A percentile compares a stretch with the other conserved stretches of the same genome.
These are phyloP conservation scores for Drosophila bocki DNA, from an alignment of 1,140 invertebrate species.

Conservation along the genomic window DNA sequence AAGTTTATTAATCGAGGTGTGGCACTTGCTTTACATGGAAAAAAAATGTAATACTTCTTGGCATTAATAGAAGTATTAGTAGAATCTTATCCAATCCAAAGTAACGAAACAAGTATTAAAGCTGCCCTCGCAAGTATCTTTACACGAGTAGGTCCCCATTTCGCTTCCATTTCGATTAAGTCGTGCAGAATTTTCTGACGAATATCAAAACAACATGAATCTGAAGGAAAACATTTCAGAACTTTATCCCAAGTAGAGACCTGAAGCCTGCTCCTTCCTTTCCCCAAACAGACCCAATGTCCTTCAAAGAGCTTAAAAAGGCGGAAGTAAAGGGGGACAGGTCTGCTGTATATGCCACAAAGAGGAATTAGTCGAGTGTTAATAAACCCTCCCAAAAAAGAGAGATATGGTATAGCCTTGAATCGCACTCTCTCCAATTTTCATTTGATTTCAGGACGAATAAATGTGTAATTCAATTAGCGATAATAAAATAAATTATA, in stretches of 20 bases:
- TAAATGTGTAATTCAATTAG: slow-evolving; percentile 53
- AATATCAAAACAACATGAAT: slow-evolving; percentile 35
- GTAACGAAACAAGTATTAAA: background rate
- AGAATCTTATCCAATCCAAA: too few species aligned
- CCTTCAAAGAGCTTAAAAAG: slow-evolving; percentile 14
- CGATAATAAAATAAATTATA: slow-evolving; percentile 77
- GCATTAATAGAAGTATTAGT: too few species aligned
- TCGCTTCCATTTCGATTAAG: slow-evolving; percentile 43
- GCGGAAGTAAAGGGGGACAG: slow-evolving; percentile 1
- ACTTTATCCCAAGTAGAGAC: slow-evolving; percentile 43
- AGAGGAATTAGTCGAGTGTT: slow-evolving; percentile 66
- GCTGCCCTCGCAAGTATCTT: slow-evolving; percentile 3
- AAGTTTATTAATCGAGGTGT: background rate
- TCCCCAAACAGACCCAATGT: background rate
- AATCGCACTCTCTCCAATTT: background rate
- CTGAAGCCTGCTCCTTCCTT: background rate
- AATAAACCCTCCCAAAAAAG: slow-evolving; percentile 49
- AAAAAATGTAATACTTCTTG: too few species aligned
- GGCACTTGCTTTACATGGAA: background rate
- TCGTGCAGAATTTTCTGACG: slow-evolving; percentile 59
- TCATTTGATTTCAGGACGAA: slow-evolving; percentile 24
- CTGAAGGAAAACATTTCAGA: slow-evolving; percentile 27
- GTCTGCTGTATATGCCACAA: slow-evolving; percentile 14
- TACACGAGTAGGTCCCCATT: slow-evolving; percentile 25
- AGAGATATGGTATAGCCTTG: slow-evolving; percentile 12